Percentiles rank a stretch among this genome's conserved stretches.
Conservation (phyloP, 2,797 vertebrate species). For the Semotilus atromaculatus region DNA sequence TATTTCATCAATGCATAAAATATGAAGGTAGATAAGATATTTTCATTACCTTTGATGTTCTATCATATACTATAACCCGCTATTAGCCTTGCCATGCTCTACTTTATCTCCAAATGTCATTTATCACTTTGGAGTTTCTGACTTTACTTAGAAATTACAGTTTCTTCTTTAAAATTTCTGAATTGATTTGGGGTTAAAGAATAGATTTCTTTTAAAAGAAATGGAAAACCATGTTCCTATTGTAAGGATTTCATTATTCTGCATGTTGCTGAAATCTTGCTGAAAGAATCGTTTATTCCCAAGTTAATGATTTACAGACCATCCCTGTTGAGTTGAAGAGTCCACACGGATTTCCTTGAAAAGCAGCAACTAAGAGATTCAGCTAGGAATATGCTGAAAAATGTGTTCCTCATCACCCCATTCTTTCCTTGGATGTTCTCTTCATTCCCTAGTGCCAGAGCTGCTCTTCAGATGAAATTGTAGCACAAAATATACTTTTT, state of each 20-base stretch:
- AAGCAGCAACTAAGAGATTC: conserved; percentile 1
- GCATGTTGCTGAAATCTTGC: neutral
- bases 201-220: neutral
- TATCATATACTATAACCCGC: neutral
- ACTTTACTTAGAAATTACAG: neutral
- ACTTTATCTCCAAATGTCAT: neutral
- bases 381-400: neutral
- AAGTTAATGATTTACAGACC: conserved; percentile 50
- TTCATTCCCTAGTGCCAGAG: conserved; percentile 9
- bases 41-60: neutral
- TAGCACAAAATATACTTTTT: conserved; percentile 2
- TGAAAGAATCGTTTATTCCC: conserved; percentile 29
- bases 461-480: conserved; percentile 29
- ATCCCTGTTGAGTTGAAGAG: neutral
- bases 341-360: conserved; percentile 27
- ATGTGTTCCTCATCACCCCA: neutral
- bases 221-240: neutral
- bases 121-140: neutral
- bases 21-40: neutral
- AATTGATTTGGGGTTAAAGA: neutral
- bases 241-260: neutral
- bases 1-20: neutral
- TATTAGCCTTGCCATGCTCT: neutral
- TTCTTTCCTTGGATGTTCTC: conserved; percentile 1
- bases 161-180: neutral